Evolutionary conservation across 2,888 invertebrate species (phyloP).

Genomic region (Dicranocentrus wangi): DNA sequence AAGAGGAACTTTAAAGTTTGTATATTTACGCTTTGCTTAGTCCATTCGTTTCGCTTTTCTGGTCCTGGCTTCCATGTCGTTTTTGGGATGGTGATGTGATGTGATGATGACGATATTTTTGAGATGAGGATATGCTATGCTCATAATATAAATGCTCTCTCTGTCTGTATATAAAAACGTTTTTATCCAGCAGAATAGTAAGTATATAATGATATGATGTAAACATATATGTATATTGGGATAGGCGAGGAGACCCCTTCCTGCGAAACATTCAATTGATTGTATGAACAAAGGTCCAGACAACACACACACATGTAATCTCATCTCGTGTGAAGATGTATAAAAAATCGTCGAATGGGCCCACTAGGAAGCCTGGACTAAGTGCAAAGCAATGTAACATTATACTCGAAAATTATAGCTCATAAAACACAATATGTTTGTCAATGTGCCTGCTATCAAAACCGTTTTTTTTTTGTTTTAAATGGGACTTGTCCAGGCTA

Average conservation of each 20-base stretch:
- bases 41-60: background rate
- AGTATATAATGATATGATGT: slow-evolving; percentile 26
- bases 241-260: slow-evolving; percentile 37
- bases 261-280: slow-evolving; percentile 41
- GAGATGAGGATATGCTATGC: slow-evolving; percentile 15
- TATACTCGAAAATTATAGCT: slow-evolving; percentile 52
- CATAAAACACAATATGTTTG: slow-evolving; percentile 49
- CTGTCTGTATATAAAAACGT: too few relatives aligned
- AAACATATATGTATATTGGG: slow-evolving; percentile 23
- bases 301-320: slow-evolving; percentile 21
- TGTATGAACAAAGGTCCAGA: slow-evolving; percentile 29
- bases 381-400: slow-evolving; percentile 61
- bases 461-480: slow-evolving; percentile 7
- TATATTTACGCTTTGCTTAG: too few relatives aligned
- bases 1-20: too few relatives aligned
- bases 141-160: background rate
- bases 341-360: slow-evolving; percentile 29
- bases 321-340: slow-evolving; percentile 31
- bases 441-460: slow-evolving; percentile 11
- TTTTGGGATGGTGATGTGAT: too few relatives aligned
- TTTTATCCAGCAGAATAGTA: too few relatives aligned
- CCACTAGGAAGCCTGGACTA: slow-evolving; percentile 34
- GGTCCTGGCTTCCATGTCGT: background rate
- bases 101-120: too few relatives aligned
- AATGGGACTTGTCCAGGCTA: slow-evolving; percentile 29